Percentiles rank a stretch among this genome's conserved stretches.
Evolutionary conservation across 2,113 vertebrate species (phyloP).

Genomic region (Anoura caudifer): DNA sequence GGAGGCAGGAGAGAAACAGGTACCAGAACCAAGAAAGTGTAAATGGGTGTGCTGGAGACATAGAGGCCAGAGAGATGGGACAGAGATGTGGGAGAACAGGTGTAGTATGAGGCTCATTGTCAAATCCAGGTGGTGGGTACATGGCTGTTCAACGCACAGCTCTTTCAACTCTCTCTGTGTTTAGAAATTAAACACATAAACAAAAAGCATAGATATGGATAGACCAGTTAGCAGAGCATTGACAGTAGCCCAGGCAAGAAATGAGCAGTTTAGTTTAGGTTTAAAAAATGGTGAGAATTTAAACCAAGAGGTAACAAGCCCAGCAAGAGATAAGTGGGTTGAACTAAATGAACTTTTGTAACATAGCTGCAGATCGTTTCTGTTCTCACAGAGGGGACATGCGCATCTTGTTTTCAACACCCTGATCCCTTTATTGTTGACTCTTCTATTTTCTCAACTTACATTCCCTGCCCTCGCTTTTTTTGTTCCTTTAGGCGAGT

Average conservation of each 20-base stretch:
- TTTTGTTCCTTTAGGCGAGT: not conserved
- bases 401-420: not conserved
- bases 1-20: not conserved
- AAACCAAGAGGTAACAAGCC: not conserved
- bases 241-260: not conserved
- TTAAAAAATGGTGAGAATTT: not conserved
- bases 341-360: not conserved
- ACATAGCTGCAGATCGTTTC: not conserved
- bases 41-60: rapidly evolving
- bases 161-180: not conserved
- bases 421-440: not conserved
- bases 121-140: rapidly evolving
- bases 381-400: not conserved
- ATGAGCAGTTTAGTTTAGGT: not conserved
- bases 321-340: not conserved
- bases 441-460: not conserved
- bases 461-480: no score
- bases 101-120: not conserved
- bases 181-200: not conserved
- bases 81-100: not conserved
- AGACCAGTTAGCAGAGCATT: not conserved
- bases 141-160: not conserved
- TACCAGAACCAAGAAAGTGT: not conserved
- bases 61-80: not conserved
- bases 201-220: not conserved